phyloP scores from a whole-genome alignment of 2,113 vertebrate genomes.

The Gallinago jamesoni region DNA sequence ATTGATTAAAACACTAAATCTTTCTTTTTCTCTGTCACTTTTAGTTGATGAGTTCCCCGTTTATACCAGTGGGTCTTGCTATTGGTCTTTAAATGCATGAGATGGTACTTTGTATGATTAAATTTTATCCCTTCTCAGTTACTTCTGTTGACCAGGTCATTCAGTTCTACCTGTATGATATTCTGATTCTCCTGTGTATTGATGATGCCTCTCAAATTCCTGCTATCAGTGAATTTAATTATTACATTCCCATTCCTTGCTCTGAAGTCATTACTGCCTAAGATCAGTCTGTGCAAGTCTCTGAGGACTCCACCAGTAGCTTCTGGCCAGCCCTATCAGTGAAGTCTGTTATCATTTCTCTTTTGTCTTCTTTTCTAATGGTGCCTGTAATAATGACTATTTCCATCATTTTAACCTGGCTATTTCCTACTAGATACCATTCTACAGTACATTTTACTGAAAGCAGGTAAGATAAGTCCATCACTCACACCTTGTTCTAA shows the following conservation, averaged over 20 bases:
- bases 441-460: neutral
- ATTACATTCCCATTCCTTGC: neutral
- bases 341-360: neutral
- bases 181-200: neutral
- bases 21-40: neutral
- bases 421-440: neutral
- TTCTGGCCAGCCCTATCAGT: neutral
- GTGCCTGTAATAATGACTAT: neutral
- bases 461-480: neutral
- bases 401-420: neutral
- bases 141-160: neutral
- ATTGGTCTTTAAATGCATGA: neutral
- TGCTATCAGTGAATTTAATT: neutral
- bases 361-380: neutral
- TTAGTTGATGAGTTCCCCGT: neutral
- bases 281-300: neutral
- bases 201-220: neutral
- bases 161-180: neutral
- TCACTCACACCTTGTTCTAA: neutral
- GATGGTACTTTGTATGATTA: neutral
- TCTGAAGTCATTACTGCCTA: neutral
- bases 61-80: neutral
- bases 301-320: neutral
- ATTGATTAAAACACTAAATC: conserved; percentile 32
- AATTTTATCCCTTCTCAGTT: neutral